Base-by-base conservation (phyloP, 2,888 invertebrate species). In the Metallyticus violacea region DNA sequence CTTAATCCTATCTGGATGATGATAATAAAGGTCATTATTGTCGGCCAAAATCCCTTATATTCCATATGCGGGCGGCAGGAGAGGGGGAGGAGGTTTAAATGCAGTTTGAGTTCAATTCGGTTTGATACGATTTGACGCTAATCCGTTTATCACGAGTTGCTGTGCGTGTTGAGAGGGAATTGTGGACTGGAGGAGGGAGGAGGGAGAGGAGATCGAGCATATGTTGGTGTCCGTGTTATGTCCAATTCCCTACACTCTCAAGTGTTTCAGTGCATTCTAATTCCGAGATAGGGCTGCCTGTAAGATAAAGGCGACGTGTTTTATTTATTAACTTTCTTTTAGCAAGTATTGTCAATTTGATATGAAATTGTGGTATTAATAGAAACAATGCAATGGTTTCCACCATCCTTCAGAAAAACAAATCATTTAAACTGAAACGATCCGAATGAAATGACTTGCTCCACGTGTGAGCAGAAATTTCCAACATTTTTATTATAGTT, bases 91-190 rank as follows among this genome's bases (percentile, higher is more conserved):
- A 28, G 30, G 79, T 81, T 79, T 80, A 79, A 87, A 86, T 86
- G 87, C 87, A 88, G 85, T 88, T 87, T 86, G 79, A 85, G 87
- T 88, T 88, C 88, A 88, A 88, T 88, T 88, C 87, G 87, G 88
- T 88, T 88, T 88, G 87, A 88, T 88, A 85, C 87, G 88, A 88
- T 88, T 86, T 87, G 88, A 88, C 87, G 87, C 87, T 88, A 88
- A 88, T 88, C 88, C 88, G 88, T 87, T 88, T 88, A 88, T 88
- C 88, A 85, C 80, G 81, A 79, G 82, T 77, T 79, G 26, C 85
- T 78, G 80, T 77, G 79, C 81, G 77, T 85, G 30, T 87, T 40
- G 26, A 78, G 87, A 81, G 29, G 78, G 85, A 28, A 79, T 76
- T 40, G 78, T 26, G 84, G 28, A 26, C 28, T 76, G 81, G 29